Evolutionary conservation across 2,113 vertebrate genomes (phyloP).

Genomic region (Melospiza melodia): DNA sequence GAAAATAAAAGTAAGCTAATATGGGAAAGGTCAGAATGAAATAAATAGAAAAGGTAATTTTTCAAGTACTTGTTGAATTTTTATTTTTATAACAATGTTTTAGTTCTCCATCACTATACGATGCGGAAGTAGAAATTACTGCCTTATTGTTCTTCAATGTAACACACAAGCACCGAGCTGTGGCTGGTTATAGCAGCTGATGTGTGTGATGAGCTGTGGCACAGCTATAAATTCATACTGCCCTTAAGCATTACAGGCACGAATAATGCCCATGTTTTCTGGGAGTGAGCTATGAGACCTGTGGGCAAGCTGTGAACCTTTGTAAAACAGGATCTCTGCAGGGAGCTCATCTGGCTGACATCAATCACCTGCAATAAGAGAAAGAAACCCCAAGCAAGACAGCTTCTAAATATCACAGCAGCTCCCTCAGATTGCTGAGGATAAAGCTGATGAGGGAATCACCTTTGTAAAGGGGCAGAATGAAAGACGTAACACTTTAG

Average conservation of each 20-base stretch:
- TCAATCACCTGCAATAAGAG: neutral
- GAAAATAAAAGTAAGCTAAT: neutral
- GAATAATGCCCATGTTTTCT: neutral
- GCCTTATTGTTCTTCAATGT: neutral
- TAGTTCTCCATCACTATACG: neutral
- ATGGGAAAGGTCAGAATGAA: neutral
- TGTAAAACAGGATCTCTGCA: neutral
- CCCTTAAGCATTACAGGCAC: neutral
- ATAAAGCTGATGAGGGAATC: neutral
- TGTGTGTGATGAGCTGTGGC: neutral
- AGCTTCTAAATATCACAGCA: neutral
- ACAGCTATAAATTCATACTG: neutral
- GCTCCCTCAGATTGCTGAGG: neutral
- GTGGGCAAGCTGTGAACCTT: neutral
- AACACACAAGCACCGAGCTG: neutral
- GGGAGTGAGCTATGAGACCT: accelerated
- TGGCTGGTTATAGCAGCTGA: neutral
- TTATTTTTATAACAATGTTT: neutral
- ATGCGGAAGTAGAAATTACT: neutral
- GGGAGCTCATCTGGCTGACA: neutral
- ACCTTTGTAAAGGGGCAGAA: neutral
- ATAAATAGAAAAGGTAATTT: neutral
- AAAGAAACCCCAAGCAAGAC: neutral
- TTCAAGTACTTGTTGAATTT: neutral
- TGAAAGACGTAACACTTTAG: neutral